These are phyloP conservation scores for Trissolcus basalis DNA, from an alignment of 1,140 invertebrate genomes.

Conservation along the genomic window DNA sequence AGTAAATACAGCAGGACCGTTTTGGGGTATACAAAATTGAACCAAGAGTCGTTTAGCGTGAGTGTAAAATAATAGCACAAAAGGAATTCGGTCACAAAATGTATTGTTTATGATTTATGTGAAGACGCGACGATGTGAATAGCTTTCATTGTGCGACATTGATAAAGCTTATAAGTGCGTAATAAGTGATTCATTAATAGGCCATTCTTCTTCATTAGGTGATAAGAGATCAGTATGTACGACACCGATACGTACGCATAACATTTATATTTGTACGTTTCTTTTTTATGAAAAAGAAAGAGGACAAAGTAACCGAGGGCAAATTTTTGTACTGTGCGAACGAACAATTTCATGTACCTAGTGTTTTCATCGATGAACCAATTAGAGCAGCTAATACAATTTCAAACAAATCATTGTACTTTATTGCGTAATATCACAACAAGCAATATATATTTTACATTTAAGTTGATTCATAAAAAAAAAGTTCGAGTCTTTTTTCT, in stretches of 20 bases:
- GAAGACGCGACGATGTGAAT: constrained; percentile 21
- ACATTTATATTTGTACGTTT: constrained; percentile 48
- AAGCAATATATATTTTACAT: constrained; percentile 46
- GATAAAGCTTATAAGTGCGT: constrained; percentile 42
- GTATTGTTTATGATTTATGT: background rate
- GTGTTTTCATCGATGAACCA: constrained; percentile 34
- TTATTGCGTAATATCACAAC: constrained; percentile 44
- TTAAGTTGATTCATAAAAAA: too few relatives aligned
- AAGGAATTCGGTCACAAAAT: too few relatives aligned
- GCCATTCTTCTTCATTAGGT: constrained; percentile 49
- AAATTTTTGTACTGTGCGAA: constrained; percentile 50
- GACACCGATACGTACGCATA: constrained; percentile 35
- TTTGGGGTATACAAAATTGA: too few relatives aligned
- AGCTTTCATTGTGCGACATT: constrained; percentile 52
- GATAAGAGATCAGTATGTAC: constrained; percentile 58
- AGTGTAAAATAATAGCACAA: too few relatives aligned
- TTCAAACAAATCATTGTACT: constrained; percentile 38
- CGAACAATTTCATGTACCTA: constrained; percentile 41
- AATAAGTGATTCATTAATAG: constrained; percentile 35
- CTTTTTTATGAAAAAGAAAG: constrained; percentile 31
- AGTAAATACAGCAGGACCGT: background rate
- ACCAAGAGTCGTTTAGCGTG: too few relatives aligned
- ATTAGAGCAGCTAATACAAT: constrained; percentile 43
- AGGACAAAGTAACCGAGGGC: constrained; percentile 20
- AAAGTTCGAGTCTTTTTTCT: too few relatives aligned